Evolutionary conservation across 2,113 vertebrate genomes (phyloP).

Genomic region (Lagenorhynchus albirostris): DNA sequence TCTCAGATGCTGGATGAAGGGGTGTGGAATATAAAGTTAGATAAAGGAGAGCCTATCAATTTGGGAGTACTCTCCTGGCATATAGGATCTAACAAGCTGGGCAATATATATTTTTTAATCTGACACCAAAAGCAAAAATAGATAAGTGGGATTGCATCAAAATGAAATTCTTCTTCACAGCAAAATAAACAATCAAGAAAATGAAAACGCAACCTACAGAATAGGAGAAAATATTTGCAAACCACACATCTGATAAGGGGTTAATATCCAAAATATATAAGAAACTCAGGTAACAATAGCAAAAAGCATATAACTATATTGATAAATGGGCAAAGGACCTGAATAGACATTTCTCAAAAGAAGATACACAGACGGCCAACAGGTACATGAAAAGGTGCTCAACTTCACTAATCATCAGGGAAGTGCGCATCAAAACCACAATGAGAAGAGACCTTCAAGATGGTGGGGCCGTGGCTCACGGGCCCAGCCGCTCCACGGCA

Average conservation of each 20-base stretch:
- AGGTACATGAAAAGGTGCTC: background rate
- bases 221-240: background rate
- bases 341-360: background rate
- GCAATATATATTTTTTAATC: no score
- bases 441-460: no score
- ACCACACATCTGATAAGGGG: background rate
- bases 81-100: no score
- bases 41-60: background rate
- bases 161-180: background rate
- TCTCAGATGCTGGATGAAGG: background rate
- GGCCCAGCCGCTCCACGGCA: no score
- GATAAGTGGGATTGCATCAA: background rate
- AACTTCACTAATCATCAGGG: background rate
- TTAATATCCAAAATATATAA: background rate
- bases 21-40: background rate
- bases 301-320: background rate
- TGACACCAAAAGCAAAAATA: background rate
- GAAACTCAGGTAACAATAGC: background rate
- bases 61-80: background rate
- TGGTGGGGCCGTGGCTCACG: no score
- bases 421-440: background rate
- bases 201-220: background rate
- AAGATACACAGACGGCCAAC: background rate
- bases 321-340: background rate
- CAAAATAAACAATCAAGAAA: background rate